A percentile compares a stretch with the other conserved stretches of the same genome.
These are phyloP conservation scores for Paedocypris sp. DNA, from an alignment of 2,113 vertebrate species.

Conservation along the genomic window DNA sequence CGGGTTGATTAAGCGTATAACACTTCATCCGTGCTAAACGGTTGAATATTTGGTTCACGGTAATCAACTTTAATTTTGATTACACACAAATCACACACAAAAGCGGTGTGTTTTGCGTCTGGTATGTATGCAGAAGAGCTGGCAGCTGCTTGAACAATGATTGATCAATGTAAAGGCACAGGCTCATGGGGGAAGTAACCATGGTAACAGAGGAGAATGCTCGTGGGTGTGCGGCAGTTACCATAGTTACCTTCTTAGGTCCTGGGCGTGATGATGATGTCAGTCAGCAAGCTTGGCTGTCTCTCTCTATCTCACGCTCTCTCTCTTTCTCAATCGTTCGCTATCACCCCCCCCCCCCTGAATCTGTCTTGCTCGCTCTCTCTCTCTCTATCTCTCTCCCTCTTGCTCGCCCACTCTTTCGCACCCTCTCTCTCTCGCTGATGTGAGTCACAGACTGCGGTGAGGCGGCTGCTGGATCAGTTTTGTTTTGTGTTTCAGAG, in stretches of 20 bases:
- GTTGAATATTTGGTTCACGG: background rate
- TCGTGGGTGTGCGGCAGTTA: slow-evolving; percentile 61
- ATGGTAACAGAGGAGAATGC: slow-evolving; percentile 34
- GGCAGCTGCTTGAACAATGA: background rate
- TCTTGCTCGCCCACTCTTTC: background rate
- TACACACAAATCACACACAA: too few relatives aligned
- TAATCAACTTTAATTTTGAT: background rate
- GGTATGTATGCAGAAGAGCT: too few relatives aligned
- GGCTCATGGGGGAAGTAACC: background rate
- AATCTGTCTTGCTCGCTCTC: background rate
- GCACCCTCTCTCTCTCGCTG: too few relatives aligned
- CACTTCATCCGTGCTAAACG: background rate
- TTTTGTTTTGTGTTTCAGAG: too few relatives aligned
- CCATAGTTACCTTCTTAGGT: slow-evolving; percentile 73
- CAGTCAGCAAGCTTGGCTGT: slow-evolving; percentile 63
- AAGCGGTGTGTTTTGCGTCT: background rate
- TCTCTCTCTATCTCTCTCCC: background rate
- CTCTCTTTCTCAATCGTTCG: background rate
- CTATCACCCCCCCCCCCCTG: too few relatives aligned
- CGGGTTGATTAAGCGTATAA: background rate
- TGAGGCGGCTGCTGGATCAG: slow-evolving; percentile 28
- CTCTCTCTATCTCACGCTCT: slow-evolving; percentile 32
- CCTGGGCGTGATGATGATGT: slow-evolving; percentile 66
- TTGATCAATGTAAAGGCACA: background rate
- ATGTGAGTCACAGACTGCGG: slow-evolving; percentile 57